phyloP scores from a whole-genome alignment of 2,113 vertebrate genomes.

The Prinia subflava region DNA sequence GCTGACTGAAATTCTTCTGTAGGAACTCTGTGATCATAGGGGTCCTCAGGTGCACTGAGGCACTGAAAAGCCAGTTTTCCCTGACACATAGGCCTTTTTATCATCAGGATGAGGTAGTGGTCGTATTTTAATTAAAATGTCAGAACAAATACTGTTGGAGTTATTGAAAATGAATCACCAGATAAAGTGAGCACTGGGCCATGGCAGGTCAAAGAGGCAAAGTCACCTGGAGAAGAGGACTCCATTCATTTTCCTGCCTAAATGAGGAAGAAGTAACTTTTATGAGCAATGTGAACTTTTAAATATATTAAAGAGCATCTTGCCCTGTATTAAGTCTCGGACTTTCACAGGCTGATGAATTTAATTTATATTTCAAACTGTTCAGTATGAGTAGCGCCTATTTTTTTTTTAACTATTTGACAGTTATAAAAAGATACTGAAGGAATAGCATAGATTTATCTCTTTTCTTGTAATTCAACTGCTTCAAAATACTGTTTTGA shows the following conservation, averaged over 20 bases:
- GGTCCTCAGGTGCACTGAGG: conserved; percentile 78
- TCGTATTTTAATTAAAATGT: conserved; percentile 96
- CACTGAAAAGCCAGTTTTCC: conserved; percentile 79
- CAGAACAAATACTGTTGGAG: conserved; percentile 90
- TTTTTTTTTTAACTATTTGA: conserved; percentile 38
- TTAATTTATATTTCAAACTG: conserved; percentile 63
- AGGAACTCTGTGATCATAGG: conserved; percentile 68
- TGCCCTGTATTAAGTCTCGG: conserved; percentile 50
- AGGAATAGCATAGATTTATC: conserved; percentile 20
- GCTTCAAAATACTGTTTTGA: conserved; percentile 27
- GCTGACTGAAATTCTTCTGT: conserved; percentile 70
- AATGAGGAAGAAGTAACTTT: conserved; percentile 75
- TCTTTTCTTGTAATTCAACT: background rate
- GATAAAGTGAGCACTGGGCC: conserved; percentile 86
- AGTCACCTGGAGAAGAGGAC: conserved; percentile 82
- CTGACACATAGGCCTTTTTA: conserved; percentile 81
- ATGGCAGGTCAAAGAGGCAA: conserved; percentile 89
- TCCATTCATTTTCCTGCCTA: conserved; percentile 81
- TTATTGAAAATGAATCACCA: conserved; percentile 90
- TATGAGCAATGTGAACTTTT: conserved; percentile 71
- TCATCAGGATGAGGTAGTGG: conserved; percentile 86
- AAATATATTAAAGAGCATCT: conserved; percentile 65
- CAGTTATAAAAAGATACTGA: conserved; percentile 34
- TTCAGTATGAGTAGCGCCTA: background rate
- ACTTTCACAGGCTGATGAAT: conserved; percentile 59